phyloP scores from a whole-genome alignment of 2,113 vertebrate genomes.

The Boulengeromyrus knoepffleri region DNA sequence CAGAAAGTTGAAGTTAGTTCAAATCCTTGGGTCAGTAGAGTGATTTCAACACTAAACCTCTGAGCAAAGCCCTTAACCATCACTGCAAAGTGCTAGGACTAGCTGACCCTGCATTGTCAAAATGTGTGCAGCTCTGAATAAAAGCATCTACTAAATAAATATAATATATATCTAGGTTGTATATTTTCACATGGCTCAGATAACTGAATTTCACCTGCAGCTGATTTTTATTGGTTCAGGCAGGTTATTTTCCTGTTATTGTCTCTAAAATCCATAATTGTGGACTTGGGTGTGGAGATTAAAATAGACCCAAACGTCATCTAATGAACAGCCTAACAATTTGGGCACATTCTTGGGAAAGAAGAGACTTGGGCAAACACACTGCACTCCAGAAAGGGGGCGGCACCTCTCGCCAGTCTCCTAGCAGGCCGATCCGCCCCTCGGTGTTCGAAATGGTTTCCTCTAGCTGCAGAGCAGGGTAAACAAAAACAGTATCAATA shows the following conservation, averaged over 20 bases:
- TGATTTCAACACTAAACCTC: too few species aligned
- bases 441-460: slow-evolving; percentile 61
- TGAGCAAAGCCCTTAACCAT: too few species aligned
- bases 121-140: background rate
- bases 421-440: slow-evolving; percentile 74
- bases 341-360: background rate
- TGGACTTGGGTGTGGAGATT: background rate
- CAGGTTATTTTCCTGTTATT: background rate
- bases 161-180: background rate
- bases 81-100: background rate
- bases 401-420: slow-evolving; percentile 74
- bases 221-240: background rate
- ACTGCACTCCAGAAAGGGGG: slow-evolving; percentile 50
- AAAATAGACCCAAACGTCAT: background rate
- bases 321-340: background rate
- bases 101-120: background rate
- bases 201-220: background rate
- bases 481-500: slow-evolving; percentile 22
- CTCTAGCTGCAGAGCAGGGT: slow-evolving; percentile 60
- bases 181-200: background rate
- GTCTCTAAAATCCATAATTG: background rate
- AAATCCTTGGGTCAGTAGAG: background rate
- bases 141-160: background rate
- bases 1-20: background rate
- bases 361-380: slow-evolving; percentile 33